These are phyloP conservation scores for Dione vanillae DNA, from an alignment of 2,888 invertebrate genomes.

Conservation along the genomic window DNA sequence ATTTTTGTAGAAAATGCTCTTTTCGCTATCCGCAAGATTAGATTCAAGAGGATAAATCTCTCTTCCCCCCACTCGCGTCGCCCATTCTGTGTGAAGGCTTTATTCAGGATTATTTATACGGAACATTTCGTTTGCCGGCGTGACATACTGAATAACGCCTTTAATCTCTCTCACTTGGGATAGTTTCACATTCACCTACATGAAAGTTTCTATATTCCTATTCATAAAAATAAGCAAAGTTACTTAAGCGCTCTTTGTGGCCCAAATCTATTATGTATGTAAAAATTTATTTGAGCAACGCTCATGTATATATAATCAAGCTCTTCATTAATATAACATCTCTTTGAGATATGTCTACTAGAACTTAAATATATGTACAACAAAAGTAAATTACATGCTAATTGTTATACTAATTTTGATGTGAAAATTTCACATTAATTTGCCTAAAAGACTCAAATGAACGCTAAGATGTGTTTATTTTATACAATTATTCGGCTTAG, in stretches of 20 bases:
- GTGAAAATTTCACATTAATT: slow-evolving; percentile 10
- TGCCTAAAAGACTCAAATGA: slow-evolving; percentile 5
- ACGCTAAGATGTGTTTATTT: neutral
- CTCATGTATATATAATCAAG: neutral
- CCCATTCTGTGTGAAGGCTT: slow-evolving; percentile 76
- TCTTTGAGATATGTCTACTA: neutral
- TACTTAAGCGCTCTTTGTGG: slow-evolving; percentile 13
- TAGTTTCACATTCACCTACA: slow-evolving; percentile 45
- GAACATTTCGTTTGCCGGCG: slow-evolving; percentile 68
- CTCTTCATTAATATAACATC: neutral
- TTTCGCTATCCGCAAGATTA: slow-evolving; percentile 80
- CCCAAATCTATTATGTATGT: neutral
- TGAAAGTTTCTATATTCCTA: slow-evolving; percentile 34
- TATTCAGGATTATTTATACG: slow-evolving; percentile 78
- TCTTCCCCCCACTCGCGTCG: slow-evolving; percentile 70
- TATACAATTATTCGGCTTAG: slow-evolving; percentile 4
- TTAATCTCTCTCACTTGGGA: slow-evolving; percentile 58
- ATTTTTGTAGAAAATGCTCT: slow-evolving; percentile 74
- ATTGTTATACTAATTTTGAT: slow-evolving; percentile 4
- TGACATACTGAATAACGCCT: slow-evolving; percentile 71
- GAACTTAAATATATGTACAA: neutral
- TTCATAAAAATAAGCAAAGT: slow-evolving; percentile 25
- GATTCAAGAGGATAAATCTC: slow-evolving; percentile 81
- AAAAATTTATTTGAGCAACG: neutral
- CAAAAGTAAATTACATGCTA: neutral